Percentiles rank a stretch among this genome's conserved stretches.
Evolutionary conservation across 1,140 invertebrate species (phyloP).

Genomic region (Zelostemma sp.): DNA sequence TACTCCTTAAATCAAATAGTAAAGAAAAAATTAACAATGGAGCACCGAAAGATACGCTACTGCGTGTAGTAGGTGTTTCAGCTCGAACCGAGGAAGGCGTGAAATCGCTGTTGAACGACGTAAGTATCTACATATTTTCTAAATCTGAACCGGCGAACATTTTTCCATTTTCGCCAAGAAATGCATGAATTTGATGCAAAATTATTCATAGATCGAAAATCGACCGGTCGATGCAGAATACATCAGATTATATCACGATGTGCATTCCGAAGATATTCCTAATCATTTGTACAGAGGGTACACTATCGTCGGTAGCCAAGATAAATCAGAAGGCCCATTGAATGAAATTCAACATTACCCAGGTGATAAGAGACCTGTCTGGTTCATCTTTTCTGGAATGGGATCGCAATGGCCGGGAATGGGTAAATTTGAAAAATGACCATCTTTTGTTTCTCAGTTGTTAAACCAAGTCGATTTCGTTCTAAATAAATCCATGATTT

Average conservation of each 20-base stretch:
- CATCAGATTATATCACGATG: conserved; percentile 69
- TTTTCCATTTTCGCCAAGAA: no score
- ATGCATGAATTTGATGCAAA: no score
- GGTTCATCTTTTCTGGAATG: conserved; percentile 93
- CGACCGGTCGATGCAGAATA: conserved; percentile 71
- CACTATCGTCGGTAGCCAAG: conserved; percentile 65
- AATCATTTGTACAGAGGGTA: conserved; percentile 70
- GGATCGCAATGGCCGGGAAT: conserved; percentile 92
- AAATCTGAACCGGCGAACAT: no score
- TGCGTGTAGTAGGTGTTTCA: conserved; percentile 75
- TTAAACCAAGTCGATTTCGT: no score
- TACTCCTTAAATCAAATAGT: conserved; percentile 73
- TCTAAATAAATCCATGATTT: background rate
- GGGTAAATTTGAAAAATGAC: conserved; percentile 75
- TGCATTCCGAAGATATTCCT: no score
- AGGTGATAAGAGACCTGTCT: conserved; percentile 78
- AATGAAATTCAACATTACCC: conserved; percentile 73
- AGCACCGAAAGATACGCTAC: conserved; percentile 70
- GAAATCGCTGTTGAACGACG: conserved; percentile 27
- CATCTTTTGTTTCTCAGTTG: no score
- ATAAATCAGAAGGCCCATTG: conserved; percentile 58
- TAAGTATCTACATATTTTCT: conserved; percentile 44
- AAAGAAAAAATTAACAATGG: conserved; percentile 71
- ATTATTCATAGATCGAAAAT: background rate
- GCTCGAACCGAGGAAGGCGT: conserved; percentile 38